A percentile compares a stretch with the other conserved stretches of the same genome.
phyloP scores from a whole-genome alignment of 1,140 invertebrate species.

The Ceratosolen fusciceps region DNA sequence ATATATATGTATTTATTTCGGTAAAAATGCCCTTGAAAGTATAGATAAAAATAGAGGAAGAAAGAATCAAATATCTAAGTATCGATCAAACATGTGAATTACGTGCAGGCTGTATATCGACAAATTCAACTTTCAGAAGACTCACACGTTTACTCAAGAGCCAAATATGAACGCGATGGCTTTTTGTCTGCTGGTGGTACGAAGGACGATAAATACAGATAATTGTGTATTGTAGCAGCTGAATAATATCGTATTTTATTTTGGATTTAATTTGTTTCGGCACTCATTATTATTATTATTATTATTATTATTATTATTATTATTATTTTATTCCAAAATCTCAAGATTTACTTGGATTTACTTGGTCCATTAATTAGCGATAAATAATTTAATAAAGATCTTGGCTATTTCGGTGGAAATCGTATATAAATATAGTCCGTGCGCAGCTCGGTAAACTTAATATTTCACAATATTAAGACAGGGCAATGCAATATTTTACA shows the following conservation, averaged over 20 bases:
- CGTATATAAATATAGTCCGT: neutral
- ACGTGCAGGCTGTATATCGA: neutral
- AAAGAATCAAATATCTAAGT: neutral
- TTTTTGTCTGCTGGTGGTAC: no score
- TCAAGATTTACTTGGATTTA: neutral
- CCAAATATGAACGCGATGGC: no score
- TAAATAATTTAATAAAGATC: neutral
- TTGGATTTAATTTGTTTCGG: no score
- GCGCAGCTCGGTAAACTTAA: neutral
- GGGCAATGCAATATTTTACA: neutral
- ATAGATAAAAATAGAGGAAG: no score
- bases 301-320: no score
- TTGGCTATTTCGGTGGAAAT: neutral
- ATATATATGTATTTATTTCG: neutral
- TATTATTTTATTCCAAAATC: no score
- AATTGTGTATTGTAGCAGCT: no score
- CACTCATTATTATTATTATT: no score
- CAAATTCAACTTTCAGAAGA: neutral
- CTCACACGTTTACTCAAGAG: neutral
- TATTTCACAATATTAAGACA: neutral
- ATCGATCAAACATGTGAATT: constrained; percentile 40
- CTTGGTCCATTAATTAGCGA: neutral
- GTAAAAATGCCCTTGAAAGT: constrained; percentile 34
- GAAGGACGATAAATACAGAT: no score
- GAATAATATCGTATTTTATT: no score